Base-by-base conservation (phyloP, 2,113 vertebrate genomes). In the Rissa tridactyla region DNA sequence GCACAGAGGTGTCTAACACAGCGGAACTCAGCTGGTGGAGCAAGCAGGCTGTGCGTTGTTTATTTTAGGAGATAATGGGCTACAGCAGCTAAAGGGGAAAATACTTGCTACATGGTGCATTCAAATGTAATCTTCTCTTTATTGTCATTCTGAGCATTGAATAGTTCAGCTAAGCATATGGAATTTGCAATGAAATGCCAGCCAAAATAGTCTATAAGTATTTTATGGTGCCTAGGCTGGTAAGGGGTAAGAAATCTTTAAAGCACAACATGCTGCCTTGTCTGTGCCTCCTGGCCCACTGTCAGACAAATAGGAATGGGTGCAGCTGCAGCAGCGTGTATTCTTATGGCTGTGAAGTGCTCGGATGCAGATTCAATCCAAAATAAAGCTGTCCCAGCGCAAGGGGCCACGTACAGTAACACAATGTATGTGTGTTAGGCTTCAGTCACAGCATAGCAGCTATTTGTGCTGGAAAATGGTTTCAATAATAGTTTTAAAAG, bases 101-200 rank as follows among this genome's bases (percentile, higher is more conserved):
- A 70, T 66, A 52, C 42, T 93, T 88, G 40, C 86, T 79, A 30
- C 36, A 2, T 29, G 54, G 61, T 82, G 77, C 83, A 84, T 95
- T 91, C 86, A 80, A 4, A 92, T 79, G 81, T 82, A 84, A 85
- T 94, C 61, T 90, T 75, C 57, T 90, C 40, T 81, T 95, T 88
- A 92, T 93, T 96, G 77, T 91, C 81, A 80, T 96, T 89, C 69
- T 82, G 65, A 86, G 84, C 81, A 72, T 66, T 95, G 88, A 89
- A 38, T 54, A 91, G 83, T 92, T 97, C 83, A 89, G 82, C 81
- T 80, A 90, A 94, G 69, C 92, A 91, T 95, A 92, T 65, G 94
- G 86, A 95, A 96, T 87, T 92, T 69, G 62, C 44, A 89, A 71
- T 76, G 61, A 93, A 97, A 80, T 54, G 58, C 34, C 66, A 94